Percentiles rank a stretch among this genome's conserved stretches.
Evolutionary conservation across 2,113 vertebrate genomes (phyloP).

Genomic region (Notiomystis cincta): DNA sequence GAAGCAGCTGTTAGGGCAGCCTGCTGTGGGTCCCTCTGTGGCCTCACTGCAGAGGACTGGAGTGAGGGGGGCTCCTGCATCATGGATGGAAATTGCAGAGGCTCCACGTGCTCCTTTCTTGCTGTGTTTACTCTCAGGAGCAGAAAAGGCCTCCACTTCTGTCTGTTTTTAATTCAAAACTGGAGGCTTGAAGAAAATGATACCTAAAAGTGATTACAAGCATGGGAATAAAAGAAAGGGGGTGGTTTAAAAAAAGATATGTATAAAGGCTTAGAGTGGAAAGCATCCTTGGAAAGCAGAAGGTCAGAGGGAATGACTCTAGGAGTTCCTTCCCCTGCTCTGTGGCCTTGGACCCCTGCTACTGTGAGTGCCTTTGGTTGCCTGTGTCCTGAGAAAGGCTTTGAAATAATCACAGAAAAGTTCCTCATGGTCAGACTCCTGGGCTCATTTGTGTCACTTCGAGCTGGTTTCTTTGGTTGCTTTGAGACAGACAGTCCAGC

Average conservation of each 20-base stretch:
- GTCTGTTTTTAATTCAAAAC: neutral
- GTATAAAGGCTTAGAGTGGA: neutral
- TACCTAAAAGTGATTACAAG: neutral
- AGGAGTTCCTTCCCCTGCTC: neutral
- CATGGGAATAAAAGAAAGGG: neutral
- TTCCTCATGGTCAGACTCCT: neutral
- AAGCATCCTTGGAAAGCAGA: neutral
- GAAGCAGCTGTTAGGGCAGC: neutral
- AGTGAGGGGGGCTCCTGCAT: fast-evolving
- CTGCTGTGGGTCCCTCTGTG: neutral
- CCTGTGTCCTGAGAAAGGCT: neutral
- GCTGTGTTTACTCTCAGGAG: neutral
- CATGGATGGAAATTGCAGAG: neutral
- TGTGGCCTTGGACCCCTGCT: neutral
- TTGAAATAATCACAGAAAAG: neutral
- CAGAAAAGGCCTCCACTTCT: neutral
- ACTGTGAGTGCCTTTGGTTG: neutral
- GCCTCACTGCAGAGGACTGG: neutral
- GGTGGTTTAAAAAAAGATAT: fast-evolving
- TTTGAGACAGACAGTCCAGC: neutral
- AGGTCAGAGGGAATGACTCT: neutral
- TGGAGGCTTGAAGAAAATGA: neutral
- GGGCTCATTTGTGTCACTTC: neutral
- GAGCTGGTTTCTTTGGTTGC: neutral
- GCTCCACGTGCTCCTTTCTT: neutral